Conservation (phyloP, 2,888 invertebrate species). For the Nemapogon koenigi region DNA sequence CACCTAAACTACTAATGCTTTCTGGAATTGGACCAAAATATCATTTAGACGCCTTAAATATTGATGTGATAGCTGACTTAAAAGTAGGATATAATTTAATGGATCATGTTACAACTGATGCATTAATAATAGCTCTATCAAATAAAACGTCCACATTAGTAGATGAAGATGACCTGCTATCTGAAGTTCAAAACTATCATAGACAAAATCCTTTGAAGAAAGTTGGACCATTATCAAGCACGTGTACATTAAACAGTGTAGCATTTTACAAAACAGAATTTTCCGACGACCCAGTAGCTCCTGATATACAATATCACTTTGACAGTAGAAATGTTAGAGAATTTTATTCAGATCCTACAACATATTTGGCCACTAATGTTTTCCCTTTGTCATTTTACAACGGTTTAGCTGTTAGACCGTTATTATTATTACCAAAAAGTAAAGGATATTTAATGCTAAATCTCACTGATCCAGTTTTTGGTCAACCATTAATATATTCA, state of each 20-base stretch:
- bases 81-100: slow-evolving; percentile 78
- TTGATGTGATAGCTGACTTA: slow-evolving; percentile 67
- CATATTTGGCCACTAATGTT: slow-evolving; percentile 44
- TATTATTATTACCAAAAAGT: slow-evolving; percentile 69
- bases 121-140: slow-evolving; percentile 45
- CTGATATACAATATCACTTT: slow-evolving; percentile 73
- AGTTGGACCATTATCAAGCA: slow-evolving; percentile 59
- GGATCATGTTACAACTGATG: slow-evolving; percentile 74
- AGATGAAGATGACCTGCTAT: slow-evolving; percentile 32
- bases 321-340: slow-evolving; percentile 65
- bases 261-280: slow-evolving; percentile 68
- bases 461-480: slow-evolving; percentile 72
- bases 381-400: slow-evolving; percentile 69
- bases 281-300: slow-evolving; percentile 43
- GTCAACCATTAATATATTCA: slow-evolving; percentile 76
- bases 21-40: slow-evolving; percentile 71
- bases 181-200: slow-evolving; percentile 49
- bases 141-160: slow-evolving; percentile 61
- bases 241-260: slow-evolving; percentile 59
- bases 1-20: slow-evolving; percentile 69
- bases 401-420: slow-evolving; percentile 66
- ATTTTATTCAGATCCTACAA: slow-evolving; percentile 64
- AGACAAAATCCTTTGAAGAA: slow-evolving; percentile 35
- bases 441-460: slow-evolving; percentile 69
- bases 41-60: slow-evolving; percentile 52